These are phyloP conservation scores for Thymelicus acteon DNA, from an alignment of 2,888 invertebrate genomes.

Conservation along the genomic window DNA sequence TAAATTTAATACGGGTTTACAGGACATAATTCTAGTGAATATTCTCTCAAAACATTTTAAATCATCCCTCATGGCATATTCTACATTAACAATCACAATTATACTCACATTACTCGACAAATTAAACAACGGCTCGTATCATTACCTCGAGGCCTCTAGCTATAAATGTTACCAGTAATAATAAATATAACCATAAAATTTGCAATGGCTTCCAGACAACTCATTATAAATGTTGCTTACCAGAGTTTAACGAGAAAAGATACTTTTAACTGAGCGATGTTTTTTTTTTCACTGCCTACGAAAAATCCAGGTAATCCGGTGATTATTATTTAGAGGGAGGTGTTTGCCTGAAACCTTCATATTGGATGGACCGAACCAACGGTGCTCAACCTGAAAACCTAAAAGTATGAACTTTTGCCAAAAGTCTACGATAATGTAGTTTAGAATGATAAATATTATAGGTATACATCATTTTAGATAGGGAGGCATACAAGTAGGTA, in stretches of 20 bases:
- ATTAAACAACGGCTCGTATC: constrained; percentile 32
- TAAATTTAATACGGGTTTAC: too few relatives aligned
- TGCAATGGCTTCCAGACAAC: constrained; percentile 29
- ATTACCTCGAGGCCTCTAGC: constrained; percentile 21
- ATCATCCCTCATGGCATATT: not conserved
- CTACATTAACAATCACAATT: constrained; percentile 24
- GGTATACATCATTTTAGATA: too few relatives aligned
- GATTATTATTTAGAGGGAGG: constrained; percentile 36
- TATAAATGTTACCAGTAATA: constrained; percentile 34
- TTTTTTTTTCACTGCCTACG: constrained; percentile 21
- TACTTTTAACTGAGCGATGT: constrained; percentile 31
- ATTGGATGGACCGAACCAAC: constrained; percentile 25
- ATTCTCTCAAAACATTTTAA: not conserved
- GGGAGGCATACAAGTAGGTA: too few relatives aligned
- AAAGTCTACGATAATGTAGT: too few relatives aligned
- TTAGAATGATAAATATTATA: too few relatives aligned
- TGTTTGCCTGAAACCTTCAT: constrained; percentile 32
- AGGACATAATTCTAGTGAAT: not conserved
- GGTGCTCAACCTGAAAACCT: constrained; percentile 12
- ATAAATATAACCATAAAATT: constrained; percentile 35
- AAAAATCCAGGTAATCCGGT: constrained; percentile 32
- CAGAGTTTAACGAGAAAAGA: constrained; percentile 19
- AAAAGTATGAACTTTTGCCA: not conserved
- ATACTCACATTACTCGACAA: constrained; percentile 25
- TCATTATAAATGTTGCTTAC: constrained; percentile 29